Conservation (phyloP, 2,888 invertebrate species). For the Pachycephus smyrnensis region DNA sequence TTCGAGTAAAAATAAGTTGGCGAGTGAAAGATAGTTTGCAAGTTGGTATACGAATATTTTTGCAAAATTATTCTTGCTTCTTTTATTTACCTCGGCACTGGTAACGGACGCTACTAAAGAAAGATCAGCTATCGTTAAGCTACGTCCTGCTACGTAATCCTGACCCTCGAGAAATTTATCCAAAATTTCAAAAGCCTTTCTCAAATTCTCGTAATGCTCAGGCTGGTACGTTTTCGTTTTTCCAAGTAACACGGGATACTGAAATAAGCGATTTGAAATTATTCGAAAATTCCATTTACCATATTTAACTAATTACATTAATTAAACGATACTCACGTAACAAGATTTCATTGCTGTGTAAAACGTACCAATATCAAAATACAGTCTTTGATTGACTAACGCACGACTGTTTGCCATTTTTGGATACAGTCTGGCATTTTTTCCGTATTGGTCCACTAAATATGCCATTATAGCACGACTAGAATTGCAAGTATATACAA, state of each 20-base stretch:
- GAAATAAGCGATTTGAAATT: conserved; percentile 16
- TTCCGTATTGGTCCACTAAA: conserved; percentile 67
- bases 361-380: conserved; percentile 65
- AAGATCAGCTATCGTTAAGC: conserved; percentile 60
- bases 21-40: neutral
- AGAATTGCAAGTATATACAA: conserved; percentile 28
- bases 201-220: conserved; percentile 39
- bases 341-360: conserved; percentile 51
- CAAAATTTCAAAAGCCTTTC: conserved; percentile 44
- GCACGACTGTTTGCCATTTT: conserved; percentile 63
- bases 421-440: conserved; percentile 65
- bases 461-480: conserved; percentile 69
- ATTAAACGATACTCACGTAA: conserved; percentile 69
- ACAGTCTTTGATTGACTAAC: conserved; percentile 63
- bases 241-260: conserved; percentile 48
- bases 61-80: neutral
- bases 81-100: conserved; percentile 53
- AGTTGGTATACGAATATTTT: neutral
- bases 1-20: neutral
- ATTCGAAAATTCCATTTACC: neutral
- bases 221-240: conserved; percentile 35
- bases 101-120: conserved; percentile 49
- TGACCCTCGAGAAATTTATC: conserved; percentile 53
- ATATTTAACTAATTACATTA: neutral
- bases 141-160: conserved; percentile 54